phyloP scores from a whole-genome alignment of 2,113 vertebrate species.

The Fregata magnificens region DNA sequence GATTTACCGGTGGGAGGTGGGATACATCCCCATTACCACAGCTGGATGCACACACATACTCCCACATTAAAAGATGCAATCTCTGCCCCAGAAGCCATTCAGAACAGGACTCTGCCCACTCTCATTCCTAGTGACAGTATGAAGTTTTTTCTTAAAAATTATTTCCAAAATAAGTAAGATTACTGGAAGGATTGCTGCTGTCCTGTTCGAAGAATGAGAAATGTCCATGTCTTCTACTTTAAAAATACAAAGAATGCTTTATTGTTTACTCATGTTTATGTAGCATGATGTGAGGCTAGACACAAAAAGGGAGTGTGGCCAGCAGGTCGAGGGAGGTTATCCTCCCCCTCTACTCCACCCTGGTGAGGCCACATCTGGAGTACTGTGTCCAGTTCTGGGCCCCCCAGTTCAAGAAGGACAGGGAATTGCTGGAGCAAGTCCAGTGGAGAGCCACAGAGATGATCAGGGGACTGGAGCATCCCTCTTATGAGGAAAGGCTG shows the following conservation, averaged over 20 bases:
- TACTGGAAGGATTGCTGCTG: not conserved
- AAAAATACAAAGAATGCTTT: not conserved
- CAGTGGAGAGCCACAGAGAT: too few relatives aligned
- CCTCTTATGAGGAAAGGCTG: too few relatives aligned
- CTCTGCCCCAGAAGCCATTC: not conserved
- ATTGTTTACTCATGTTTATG: not conserved
- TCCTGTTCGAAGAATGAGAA: not conserved
- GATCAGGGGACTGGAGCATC: too few relatives aligned
- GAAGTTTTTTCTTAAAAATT: not conserved
- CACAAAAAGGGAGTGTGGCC: too few relatives aligned
- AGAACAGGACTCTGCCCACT: too few relatives aligned
- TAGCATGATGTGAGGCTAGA: not conserved
- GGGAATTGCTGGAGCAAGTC: too few relatives aligned
- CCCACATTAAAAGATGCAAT: not conserved
- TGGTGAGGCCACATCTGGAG: too few relatives aligned
- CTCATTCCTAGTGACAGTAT: rapidly evolving
- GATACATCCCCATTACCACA: not conserved
- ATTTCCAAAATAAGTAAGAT: not conserved
- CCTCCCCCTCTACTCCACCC: too few relatives aligned
- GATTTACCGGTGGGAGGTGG: not conserved
- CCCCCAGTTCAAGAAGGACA: too few relatives aligned
- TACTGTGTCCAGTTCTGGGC: too few relatives aligned
- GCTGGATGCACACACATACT: not conserved
- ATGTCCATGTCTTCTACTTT: not conserved
- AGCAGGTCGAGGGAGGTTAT: too few relatives aligned